phyloP scores from a whole-genome alignment of 1,140 invertebrate genomes.

The Bombus difficillimus region DNA sequence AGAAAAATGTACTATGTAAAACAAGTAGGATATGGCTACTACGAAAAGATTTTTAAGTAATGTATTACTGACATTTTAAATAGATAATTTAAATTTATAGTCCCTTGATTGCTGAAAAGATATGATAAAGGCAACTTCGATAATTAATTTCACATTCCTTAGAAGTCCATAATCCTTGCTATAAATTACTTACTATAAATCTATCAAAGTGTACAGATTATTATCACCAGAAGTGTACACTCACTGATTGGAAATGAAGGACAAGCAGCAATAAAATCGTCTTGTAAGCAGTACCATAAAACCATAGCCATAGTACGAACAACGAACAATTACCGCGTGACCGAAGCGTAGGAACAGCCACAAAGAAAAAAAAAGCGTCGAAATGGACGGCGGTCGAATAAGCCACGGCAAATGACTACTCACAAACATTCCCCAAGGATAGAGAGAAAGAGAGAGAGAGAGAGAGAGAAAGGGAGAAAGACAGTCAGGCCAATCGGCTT shows the following conservation, averaged over 20 bases:
- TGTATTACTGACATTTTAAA: too few relatives aligned
- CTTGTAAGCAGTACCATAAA: not conserved
- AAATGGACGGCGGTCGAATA: constrained; percentile 1
- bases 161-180: too few relatives aligned
- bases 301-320: not conserved
- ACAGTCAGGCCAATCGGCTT: constrained; percentile 55
- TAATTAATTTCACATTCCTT: too few relatives aligned
- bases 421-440: constrained; percentile 41
- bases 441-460: not conserved
- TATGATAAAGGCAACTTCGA: too few relatives aligned
- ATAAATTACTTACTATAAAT: too few relatives aligned
- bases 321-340: not conserved
- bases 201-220: too few relatives aligned
- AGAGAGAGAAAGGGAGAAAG: not conserved
- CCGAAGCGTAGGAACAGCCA: not conserved
- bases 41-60: too few relatives aligned
- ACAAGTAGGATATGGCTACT: too few relatives aligned
- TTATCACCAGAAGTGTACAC: too few relatives aligned
- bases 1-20: too few relatives aligned
- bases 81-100: too few relatives aligned
- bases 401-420: constrained; percentile 53
- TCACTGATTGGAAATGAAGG: not conserved
- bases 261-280: not conserved
- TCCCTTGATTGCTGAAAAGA: too few relatives aligned
- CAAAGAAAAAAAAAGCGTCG: not conserved